Percentiles rank a stretch among this genome's conserved stretches.
These are phyloP conservation scores for Axinella damicornis DNA, from an alignment of 37 sponge, comb jelly and placozoan genomes.

Conservation along the genomic window DNA sequence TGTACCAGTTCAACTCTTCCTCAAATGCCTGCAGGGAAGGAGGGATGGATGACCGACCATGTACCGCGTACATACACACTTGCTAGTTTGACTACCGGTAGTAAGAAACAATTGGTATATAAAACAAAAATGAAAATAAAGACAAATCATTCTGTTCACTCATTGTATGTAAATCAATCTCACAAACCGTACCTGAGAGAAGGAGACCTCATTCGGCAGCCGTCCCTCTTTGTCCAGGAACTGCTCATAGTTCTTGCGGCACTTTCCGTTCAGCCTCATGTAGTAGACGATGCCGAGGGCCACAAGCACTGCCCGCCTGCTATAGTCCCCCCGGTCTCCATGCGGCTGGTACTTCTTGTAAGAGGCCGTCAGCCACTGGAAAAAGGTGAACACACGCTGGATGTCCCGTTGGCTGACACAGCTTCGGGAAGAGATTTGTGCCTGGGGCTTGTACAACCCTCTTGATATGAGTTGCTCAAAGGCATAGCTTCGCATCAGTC, in stretches of 20 bases:
- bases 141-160: too few species aligned
- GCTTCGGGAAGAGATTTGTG: conserved; percentile 55
- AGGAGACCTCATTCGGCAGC: conserved; percentile 39
- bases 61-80: too few species aligned
- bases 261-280: conserved; percentile 73
- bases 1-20: conserved; percentile 72
- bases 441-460: neutral
- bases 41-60: too few species aligned
- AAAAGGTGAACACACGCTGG: conserved; percentile 89
- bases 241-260: conserved; percentile 44
- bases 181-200: neutral
- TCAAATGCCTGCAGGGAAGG: conserved; percentile 23
- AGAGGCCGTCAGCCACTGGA: conserved; percentile 55
- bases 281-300: conserved; percentile 92
- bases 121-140: too few species aligned
- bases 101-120: too few species aligned
- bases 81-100: too few species aligned
- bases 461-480: conserved; percentile 50
- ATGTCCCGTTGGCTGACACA: conserved; percentile 90
- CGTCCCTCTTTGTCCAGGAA: conserved; percentile 24
- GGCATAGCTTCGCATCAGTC: conserved; percentile 80
- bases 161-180: too few species aligned
- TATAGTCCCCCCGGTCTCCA: conserved; percentile 33
- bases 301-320: conserved; percentile 68
- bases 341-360: conserved; percentile 41